Conservation (phyloP, 2,888 invertebrate genomes). For the Drosophila maculinotata region DNA sequence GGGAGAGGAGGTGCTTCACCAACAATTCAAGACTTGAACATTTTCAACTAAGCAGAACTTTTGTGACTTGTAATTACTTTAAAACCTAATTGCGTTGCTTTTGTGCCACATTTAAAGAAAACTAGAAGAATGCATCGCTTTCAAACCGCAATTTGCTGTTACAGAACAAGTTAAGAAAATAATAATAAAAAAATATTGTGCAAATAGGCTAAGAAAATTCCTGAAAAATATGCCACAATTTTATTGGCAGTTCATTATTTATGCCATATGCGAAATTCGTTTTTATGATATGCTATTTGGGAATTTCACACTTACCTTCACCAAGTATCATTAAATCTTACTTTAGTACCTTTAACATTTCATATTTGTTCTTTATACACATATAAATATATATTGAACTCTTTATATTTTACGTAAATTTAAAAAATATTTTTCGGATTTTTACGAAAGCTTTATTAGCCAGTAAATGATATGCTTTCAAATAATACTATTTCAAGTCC, state of each 20-base stretch:
- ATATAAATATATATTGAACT: background rate
- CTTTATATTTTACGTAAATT: background rate
- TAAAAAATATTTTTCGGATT: too few relatives aligned
- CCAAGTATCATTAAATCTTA: too few relatives aligned
- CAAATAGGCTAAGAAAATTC: too few relatives aligned
- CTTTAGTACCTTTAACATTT: too few relatives aligned
- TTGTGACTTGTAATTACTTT: conserved; percentile 67
- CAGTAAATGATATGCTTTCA: background rate
- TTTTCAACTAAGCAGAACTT: conserved; percentile 61
- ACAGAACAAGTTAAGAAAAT: background rate
- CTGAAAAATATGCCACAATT: too few relatives aligned
- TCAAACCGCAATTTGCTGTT: conserved; percentile 7
- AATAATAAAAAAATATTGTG: too few relatives aligned
- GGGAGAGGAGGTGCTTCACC: conserved; percentile 10
- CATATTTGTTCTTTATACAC: too few relatives aligned
- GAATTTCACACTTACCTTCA: too few relatives aligned
- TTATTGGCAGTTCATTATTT: too few relatives aligned
- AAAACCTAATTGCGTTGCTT: conserved; percentile 44
- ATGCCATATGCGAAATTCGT: too few relatives aligned
- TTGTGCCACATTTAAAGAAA: conserved; percentile 24
- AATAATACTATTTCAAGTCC: background rate
- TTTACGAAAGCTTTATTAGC: background rate
- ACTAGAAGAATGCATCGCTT: background rate
- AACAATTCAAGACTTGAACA: conserved; percentile 43
- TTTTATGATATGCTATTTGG: too few relatives aligned